Percentiles rank a stretch among this genome's conserved stretches.
phyloP scores from a whole-genome alignment of 2,797 vertebrate species.

The Xyrichtys novacula region DNA sequence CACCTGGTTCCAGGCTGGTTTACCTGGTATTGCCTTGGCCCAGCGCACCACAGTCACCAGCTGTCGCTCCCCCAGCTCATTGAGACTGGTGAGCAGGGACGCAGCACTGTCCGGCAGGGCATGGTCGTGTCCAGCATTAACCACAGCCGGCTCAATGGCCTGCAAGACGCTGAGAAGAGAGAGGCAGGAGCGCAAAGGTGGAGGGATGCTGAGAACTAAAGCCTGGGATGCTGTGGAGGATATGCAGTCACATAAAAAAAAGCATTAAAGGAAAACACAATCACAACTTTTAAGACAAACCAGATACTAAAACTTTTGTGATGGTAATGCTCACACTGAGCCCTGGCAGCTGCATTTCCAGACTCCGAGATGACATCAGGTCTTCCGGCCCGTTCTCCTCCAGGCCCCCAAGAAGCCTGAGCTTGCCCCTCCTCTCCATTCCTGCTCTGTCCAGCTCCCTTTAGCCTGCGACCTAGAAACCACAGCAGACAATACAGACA shows the following conservation, averaged over 20 bases:
- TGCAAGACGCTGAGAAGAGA: conserved; percentile 92
- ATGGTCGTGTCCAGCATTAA: conserved; percentile 89
- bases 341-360: conserved; percentile 23
- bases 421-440: conserved; percentile 64
- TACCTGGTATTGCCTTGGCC: conserved; percentile 96
- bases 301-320: neutral
- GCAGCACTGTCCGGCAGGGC: conserved; percentile 90
- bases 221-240: conserved; percentile 55
- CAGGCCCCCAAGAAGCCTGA: conserved; percentile 36
- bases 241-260: neutral
- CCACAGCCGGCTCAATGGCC: conserved; percentile 90
- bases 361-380: conserved; percentile 44
- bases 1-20: conserved; percentile 1
- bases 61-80: conserved; percentile 94
- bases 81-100: conserved; percentile 92
- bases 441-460: conserved; percentile 67
- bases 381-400: conserved; percentile 49
- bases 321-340: conserved; percentile 54
- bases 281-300: neutral
- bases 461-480: conserved; percentile 75
- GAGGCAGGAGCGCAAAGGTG: conserved; percentile 77
- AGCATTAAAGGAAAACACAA: neutral
- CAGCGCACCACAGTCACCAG: conserved; percentile 94
- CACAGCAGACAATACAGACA: neutral
- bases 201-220: conserved; percentile 66